phyloP scores from a whole-genome alignment of 2,797 vertebrate genomes.

The Oceanodroma leucorhoa region DNA sequence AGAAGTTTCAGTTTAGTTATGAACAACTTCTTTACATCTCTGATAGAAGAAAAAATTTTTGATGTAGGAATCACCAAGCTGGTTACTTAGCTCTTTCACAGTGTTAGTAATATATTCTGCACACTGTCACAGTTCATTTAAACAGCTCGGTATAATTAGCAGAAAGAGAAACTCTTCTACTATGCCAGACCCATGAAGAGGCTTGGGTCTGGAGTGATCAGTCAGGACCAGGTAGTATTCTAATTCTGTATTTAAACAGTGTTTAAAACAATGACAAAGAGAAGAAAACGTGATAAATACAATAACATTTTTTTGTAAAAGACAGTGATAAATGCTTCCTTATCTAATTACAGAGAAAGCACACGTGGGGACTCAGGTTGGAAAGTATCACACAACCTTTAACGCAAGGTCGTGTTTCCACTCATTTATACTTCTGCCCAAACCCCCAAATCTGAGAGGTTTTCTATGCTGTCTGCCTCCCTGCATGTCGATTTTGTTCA shows the following conservation, averaged over 20 bases:
- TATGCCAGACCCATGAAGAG: neutral
- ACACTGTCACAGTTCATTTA: neutral
- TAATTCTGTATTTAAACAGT: neutral
- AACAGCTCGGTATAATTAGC: neutral
- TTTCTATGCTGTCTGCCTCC: neutral
- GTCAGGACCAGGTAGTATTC: neutral
- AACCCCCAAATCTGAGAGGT: neutral
- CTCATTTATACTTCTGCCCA: neutral
- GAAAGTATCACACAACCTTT: neutral
- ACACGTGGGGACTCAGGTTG: rapidly evolving
- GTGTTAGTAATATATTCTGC: neutral
- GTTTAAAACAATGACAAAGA: neutral
- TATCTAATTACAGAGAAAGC: neutral
- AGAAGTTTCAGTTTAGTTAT: neutral
- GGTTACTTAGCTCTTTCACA: neutral
- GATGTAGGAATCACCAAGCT: neutral
- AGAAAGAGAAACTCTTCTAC: neutral
- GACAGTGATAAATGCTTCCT: neutral
- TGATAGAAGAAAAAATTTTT: neutral
- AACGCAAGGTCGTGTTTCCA: neutral
- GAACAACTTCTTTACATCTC: neutral
- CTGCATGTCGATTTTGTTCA: neutral
- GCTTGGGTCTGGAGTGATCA: neutral
- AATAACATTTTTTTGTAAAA: neutral
- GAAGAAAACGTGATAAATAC: neutral